phyloP scores from a whole-genome alignment of 2,797 vertebrate genomes.

The Gallinago solitaria region DNA sequence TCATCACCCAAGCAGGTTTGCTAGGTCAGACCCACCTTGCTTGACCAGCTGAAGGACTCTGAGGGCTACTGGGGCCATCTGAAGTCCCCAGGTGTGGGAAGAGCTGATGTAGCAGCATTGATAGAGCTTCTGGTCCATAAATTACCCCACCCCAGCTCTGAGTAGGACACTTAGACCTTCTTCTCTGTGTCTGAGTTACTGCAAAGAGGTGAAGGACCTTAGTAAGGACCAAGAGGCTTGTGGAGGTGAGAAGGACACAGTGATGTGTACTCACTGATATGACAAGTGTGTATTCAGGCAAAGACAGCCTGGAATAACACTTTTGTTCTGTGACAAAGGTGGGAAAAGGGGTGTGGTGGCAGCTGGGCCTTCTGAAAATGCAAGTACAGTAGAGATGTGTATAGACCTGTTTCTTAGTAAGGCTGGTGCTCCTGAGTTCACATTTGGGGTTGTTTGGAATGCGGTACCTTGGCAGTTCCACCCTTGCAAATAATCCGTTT shows the following conservation, averaged over 20 bases:
- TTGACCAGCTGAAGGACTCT: background rate
- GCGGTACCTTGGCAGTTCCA: background rate
- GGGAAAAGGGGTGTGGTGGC: background rate
- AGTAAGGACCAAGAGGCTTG: background rate
- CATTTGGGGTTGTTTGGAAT: background rate
- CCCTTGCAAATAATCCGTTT: background rate
- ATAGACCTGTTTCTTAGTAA: background rate
- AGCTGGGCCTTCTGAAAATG: background rate
- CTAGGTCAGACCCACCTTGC: background rate
- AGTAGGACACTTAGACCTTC: background rate
- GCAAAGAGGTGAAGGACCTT: background rate
- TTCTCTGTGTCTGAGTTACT: background rate
- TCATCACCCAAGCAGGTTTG: background rate
- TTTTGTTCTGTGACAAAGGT: background rate
- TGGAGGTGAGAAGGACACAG: background rate
- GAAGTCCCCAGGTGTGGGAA: background rate
- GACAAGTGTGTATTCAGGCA: background rate
- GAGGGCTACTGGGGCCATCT: background rate
- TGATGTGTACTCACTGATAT: fast-evolving
- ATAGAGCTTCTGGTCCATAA: background rate
- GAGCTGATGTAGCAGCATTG: background rate
- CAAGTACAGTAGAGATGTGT: too few species aligned
- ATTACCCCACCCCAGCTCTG: background rate
- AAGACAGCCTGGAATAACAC: background rate
- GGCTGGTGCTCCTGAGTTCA: fast-evolving